These are phyloP conservation scores for Caenorhabditis brenneri DNA, from an alignment of 1,140 invertebrate species.

Conservation along the genomic window DNA sequence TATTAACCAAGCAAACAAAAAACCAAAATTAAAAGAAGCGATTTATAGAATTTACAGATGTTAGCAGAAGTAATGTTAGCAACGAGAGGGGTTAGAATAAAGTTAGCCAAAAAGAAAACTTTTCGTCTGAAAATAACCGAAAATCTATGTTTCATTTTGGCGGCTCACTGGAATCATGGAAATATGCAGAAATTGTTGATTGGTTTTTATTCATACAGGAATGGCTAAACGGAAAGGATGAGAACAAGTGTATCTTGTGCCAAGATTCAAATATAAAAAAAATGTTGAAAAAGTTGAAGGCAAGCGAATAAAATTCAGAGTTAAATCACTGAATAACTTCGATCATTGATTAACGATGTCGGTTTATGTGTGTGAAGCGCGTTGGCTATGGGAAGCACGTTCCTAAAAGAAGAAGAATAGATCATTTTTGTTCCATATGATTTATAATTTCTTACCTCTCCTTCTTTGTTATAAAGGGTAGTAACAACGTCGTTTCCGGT, in stretches of 20 bases:
- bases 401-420: neutral
- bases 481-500: slow-evolving; percentile 69
- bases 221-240: slow-evolving; percentile 14
- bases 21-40: neutral
- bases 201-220: neutral
- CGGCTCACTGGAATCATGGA: neutral
- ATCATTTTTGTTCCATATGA: neutral
- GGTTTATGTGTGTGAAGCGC: slow-evolving; percentile 22
- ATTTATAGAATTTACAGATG: neutral
- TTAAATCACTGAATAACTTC: neutral
- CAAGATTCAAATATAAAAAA: neutral
- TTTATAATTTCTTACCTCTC: slow-evolving; percentile 60
- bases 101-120: neutral
- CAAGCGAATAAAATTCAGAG: slow-evolving; percentile 4
- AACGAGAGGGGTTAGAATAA: neutral
- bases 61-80: too few species aligned
- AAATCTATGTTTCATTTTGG: slow-evolving; percentile 24
- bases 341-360: neutral
- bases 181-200: neutral
- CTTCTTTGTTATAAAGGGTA: slow-evolving; percentile 69
- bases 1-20: slow-evolving; percentile 7
- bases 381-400: slow-evolving; percentile 38
- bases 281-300: neutral
- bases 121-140: slow-evolving; percentile 1
- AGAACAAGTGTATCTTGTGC: slow-evolving; percentile 18